Percentiles rank a stretch among this genome's conserved stretches.
These are phyloP conservation scores for Adineta ricciae DNA, from an alignment of 2,888 invertebrate species.

Conservation along the genomic window DNA sequence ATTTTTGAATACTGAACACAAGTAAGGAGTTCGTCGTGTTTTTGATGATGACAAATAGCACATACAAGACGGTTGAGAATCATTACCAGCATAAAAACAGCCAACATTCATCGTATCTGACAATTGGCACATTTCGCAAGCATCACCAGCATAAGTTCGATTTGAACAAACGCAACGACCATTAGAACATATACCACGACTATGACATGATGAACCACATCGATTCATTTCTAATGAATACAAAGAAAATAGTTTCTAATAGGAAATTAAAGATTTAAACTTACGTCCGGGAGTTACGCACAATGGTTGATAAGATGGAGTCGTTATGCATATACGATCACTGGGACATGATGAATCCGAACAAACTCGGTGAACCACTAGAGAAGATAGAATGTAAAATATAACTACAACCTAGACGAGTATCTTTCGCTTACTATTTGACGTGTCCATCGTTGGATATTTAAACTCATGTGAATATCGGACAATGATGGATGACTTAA, in stretches of 20 bases:
- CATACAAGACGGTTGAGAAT: not conserved
- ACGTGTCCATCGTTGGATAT: not conserved
- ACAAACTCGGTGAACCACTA: not conserved
- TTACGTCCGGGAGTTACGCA: not conserved
- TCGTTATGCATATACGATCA: not conserved
- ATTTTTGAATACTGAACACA: not conserved
- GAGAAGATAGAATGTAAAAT: not conserved
- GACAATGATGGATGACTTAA: not conserved
- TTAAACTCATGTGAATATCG: slow-evolving; percentile 10
- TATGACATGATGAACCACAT: slow-evolving; percentile 10
- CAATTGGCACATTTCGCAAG: not conserved
- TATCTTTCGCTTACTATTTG: slow-evolving; percentile 1
- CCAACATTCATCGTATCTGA: not conserved
- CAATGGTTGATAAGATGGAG: not conserved
- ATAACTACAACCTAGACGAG: too few species aligned
- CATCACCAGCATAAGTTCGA: not conserved
- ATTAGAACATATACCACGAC: slow-evolving; percentile 13
- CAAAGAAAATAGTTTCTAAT: not conserved
- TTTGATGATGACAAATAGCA: not conserved
- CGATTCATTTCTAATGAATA: not conserved
- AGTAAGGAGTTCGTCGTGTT: not conserved
- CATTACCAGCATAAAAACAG: not conserved
- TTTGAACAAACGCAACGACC: not conserved
- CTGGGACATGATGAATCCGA: not conserved
- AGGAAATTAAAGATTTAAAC: not conserved